These are phyloP conservation scores for Piezodorus guildinii DNA, from an alignment of 1,140 invertebrate genomes.

Conservation along the genomic window DNA sequence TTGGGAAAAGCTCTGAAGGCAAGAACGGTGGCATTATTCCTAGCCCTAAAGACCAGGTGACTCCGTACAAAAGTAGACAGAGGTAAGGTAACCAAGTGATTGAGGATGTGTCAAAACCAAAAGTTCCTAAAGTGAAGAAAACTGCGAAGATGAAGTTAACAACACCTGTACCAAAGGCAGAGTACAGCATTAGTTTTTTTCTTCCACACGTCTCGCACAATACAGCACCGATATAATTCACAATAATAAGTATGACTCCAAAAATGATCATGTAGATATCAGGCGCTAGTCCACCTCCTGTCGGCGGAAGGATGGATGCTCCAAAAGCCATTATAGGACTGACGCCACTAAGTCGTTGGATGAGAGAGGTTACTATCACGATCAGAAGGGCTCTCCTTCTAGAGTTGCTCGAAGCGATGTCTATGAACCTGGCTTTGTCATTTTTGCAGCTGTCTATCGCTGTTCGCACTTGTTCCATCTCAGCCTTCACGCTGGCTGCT, in stretches of 20 bases:
- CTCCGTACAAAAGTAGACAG: constrained; percentile 25
- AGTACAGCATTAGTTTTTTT: constrained; percentile 41
- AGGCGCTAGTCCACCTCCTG: constrained; percentile 16
- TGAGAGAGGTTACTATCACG: constrained; percentile 22
- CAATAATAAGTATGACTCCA: constrained; percentile 30
- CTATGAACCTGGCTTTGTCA: constrained; percentile 23
- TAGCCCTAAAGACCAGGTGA: constrained; percentile 28
- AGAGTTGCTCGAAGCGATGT: constrained; percentile 22
- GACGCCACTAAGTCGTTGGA: constrained; percentile 28
- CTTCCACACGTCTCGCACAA: constrained; percentile 39
- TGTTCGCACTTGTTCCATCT: constrained; percentile 23
- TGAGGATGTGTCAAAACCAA: background rate
- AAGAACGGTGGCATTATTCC: constrained; percentile 29
- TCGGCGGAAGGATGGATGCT: constrained; percentile 29
- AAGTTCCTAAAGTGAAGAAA: constrained; percentile 27
- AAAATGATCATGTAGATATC: constrained; percentile 26
- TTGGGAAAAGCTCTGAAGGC: constrained; percentile 30
- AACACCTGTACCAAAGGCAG: constrained; percentile 27
- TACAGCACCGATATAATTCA: constrained; percentile 36
- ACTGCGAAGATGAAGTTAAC: constrained; percentile 23
- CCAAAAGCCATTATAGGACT: constrained; percentile 28
- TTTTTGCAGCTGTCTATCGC: constrained; percentile 23
- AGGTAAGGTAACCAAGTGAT: constrained; percentile 27
- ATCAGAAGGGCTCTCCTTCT: constrained; percentile 28
- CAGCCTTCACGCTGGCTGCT: constrained; percentile 18